Evolutionary conservation across 2,888 invertebrate genomes (phyloP), one percentile per base, ranked within the genome.

Genomic region (Volucella zonaria): DNA sequence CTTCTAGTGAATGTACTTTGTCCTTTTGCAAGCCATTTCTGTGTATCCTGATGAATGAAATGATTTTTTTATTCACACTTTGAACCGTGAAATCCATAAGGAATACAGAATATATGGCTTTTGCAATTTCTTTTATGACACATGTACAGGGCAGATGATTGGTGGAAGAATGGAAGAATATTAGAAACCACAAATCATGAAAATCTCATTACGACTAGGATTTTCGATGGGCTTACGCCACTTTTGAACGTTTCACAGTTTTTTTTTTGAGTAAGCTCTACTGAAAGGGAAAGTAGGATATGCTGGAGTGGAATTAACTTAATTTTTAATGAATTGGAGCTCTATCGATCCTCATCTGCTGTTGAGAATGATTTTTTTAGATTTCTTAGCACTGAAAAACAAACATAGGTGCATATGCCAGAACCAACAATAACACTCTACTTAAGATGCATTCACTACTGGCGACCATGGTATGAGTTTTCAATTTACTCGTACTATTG

Each of bases 1-100:
- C 88, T 88, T 88, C 88, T 82, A 82, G 76, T 85, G 85, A 85
- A 81, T 85, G 81, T 73, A 62, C 81, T 85, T 81, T 85, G 81
- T 85, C 85, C 80, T 77, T 66, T 81, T 70, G 49, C 70, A 42
- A 79, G 49, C 70, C 52, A 79, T 64, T 61, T 43, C 40, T 38
- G 54, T 64, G 75, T 66, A 56, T n/a, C 31, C 31, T 31, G 31
- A 31, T 18, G 73, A 76, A 80, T 74, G 47, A 77, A 77, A 77
- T 83, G 51, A 74, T 62, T 80, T 76, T 68, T 80, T 80, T 67
- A 71, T 81, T 81, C 81, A 85, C 58, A 77, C 73, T 81, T 73
- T 51, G 67, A 85, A 81, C 81, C 81, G 76, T 81, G 73, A 85
- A 85, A 85, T 85, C 81, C 85, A 73, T 83, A 78, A 73, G 73